Base-by-base conservation (phyloP, 2,113 vertebrate genomes). In the Otus sunia region DNA sequence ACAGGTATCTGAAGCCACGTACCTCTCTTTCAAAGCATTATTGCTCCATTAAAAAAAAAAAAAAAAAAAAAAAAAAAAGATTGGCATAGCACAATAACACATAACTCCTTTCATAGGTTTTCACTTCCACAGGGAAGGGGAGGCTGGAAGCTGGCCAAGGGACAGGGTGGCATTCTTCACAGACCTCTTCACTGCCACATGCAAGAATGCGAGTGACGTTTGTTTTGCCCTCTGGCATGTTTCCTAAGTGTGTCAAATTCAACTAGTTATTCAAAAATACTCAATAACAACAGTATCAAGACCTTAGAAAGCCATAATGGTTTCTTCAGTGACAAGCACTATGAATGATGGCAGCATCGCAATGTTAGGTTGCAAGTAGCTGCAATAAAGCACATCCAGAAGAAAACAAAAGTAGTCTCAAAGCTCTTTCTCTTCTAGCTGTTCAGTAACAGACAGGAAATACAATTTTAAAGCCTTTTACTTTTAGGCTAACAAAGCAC, bases 261-360 rank as follows among this genome's bases (percentile, higher is more conserved):
- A 93, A 75, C 79, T 62, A 76, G 74, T 71, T 81, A 88, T 67
- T 91, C 88, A 95, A 80, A 96, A 66, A 91, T 49, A 60, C 56
- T 86, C 37, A 81, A 32, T 74, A 72, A 72, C 59, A 91, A 63
- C 63, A 59, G 37, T 80, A 92, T 34, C 53, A 49, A 79, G 73
- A 73, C 53, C 84, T 69, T 19, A 91, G 30, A 88, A 89, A 92
- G 29, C 49, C 36, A 12, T 43, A 49, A 41, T 7, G 20, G 36
- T 88, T 94, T 92, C 52, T 67, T 81, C 60, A 71, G 43, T 29
- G 68, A 83, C 11, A 32, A 74, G 47, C 29, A 30, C 68, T 26
- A 45, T 17, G 22, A 91, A 45, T 8, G 30, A 81, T 26, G 50
- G 85, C 66, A 90, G 60, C 36, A 75, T 26, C 11, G 3, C 75